phyloP scores from a whole-genome alignment of 2,888 invertebrate genomes.

The Colostygia pectinataria region DNA sequence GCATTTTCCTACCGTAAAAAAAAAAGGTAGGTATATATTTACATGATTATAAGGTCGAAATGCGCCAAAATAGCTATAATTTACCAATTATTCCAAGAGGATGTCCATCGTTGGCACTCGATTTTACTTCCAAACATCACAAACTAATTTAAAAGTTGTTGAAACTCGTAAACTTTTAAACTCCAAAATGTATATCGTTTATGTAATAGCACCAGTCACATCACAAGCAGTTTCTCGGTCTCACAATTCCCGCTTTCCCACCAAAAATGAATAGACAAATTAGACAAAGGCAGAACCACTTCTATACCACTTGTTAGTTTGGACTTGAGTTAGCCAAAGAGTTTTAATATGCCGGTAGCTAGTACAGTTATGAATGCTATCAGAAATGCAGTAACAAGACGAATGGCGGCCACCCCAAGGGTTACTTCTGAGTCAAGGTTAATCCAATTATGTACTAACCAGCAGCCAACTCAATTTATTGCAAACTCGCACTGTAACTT shows the following conservation, averaged over 20 bases:
- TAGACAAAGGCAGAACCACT: too few relatives aligned
- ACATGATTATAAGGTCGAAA: too few relatives aligned
- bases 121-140: conserved; percentile 84
- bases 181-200: not conserved
- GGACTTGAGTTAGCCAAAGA: too few relatives aligned
- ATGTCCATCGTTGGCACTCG: conserved; percentile 83
- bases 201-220: not conserved
- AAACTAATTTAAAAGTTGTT: not conserved
- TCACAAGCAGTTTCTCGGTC: too few relatives aligned
- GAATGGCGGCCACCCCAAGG: conserved; percentile 56
- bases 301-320: too few relatives aligned
- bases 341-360: too few relatives aligned
- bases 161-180: not conserved
- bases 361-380: conserved; percentile 44
- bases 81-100: conserved; percentile 53
- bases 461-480: conserved; percentile 43
- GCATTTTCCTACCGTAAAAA: too few relatives aligned
- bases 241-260: too few relatives aligned
- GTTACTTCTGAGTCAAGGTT: conserved; percentile 76
- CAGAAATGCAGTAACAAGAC: conserved; percentile 59
- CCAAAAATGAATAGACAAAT: too few relatives aligned
- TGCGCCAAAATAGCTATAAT: not conserved
- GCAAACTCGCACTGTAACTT: conserved; percentile 22
- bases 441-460: conserved; percentile 77
- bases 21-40: too few relatives aligned